Conservation (phyloP, 2,113 vertebrate genomes). For the Cololabis saira region DNA sequence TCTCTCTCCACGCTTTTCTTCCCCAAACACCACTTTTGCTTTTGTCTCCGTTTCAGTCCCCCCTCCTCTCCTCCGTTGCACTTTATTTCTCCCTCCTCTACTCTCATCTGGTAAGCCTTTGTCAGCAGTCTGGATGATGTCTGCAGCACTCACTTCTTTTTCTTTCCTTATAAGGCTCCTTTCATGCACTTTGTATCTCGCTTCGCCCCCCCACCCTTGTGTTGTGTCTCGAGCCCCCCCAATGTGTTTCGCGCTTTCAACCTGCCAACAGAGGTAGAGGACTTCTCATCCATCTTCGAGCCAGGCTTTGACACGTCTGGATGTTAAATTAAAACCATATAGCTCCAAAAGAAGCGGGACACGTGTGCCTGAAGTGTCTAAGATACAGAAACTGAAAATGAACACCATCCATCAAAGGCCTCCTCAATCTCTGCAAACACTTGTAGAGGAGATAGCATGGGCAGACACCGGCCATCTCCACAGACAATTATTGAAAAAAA, state of each 20-base stretch:
- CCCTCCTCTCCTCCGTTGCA: neutral
- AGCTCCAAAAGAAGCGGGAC: conserved; percentile 60
- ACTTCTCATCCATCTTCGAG: conserved; percentile 75
- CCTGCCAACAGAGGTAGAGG: conserved; percentile 68
- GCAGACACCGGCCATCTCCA: conserved; percentile 20
- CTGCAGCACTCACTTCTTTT: conserved; percentile 42
- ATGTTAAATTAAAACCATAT: conserved; percentile 78
- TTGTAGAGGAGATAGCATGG: neutral
- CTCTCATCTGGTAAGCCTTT: conserved; percentile 31
- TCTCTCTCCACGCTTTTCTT: neutral
- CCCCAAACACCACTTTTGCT: conserved; percentile 20
- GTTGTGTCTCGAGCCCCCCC: conserved; percentile 23
- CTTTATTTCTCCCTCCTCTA: conserved; percentile 4
- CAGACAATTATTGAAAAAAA: conserved; percentile 38
- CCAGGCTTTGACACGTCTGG: conserved; percentile 55
- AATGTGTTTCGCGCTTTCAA: conserved; percentile 42
- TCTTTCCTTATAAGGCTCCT: conserved; percentile 57
- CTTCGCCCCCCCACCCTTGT: neutral
- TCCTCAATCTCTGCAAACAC: conserved; percentile 6
- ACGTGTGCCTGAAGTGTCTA: conserved; percentile 67
- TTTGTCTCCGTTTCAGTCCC: conserved; percentile 4
- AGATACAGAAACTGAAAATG: conserved; percentile 67
- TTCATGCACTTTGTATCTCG: conserved; percentile 37
- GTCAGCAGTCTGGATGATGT: conserved; percentile 56
- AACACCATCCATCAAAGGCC: conserved; percentile 77